phyloP scores from a whole-genome alignment of 1,140 invertebrate species.

The Polypedilum vanderplanki region DNA sequence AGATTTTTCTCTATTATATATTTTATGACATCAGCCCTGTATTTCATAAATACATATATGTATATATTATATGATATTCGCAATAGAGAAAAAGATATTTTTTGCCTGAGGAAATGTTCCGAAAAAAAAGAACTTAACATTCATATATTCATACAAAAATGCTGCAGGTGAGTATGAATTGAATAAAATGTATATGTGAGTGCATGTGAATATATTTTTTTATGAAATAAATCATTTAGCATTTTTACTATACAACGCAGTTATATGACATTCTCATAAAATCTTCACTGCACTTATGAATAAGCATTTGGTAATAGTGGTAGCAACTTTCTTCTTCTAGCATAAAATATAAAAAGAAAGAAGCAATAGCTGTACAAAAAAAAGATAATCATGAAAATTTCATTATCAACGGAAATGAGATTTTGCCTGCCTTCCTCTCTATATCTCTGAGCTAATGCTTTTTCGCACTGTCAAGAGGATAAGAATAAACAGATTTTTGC shows the following conservation, averaged over 20 bases:
- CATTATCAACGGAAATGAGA: conserved; percentile 12
- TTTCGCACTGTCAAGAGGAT: not conserved
- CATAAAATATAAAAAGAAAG: not conserved
- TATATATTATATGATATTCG: too few species aligned
- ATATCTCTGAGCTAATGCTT: not conserved
- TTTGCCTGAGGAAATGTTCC: too few species aligned
- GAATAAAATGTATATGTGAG: not conserved
- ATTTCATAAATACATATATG: too few species aligned
- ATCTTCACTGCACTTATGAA: not conserved
- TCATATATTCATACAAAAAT: too few species aligned
- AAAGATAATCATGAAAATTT: conserved; percentile 20
- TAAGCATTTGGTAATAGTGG: too few species aligned
- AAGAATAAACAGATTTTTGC: not conserved
- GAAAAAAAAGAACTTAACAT: too few species aligned
- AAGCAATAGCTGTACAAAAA: not conserved
- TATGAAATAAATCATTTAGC: not conserved
- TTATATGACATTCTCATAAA: conserved; percentile 15
- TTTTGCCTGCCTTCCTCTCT: not conserved
- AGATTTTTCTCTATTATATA: too few species aligned
- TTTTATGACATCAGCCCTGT: too few species aligned
- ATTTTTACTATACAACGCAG: too few species aligned
- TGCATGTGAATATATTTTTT: not conserved
- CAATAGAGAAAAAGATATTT: too few species aligned
- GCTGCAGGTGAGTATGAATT: not conserved
- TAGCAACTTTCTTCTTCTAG: too few species aligned